Evolutionary conservation across 1,140 invertebrate genomes (phyloP).

Genomic region (Drosophila auraria): DNA sequence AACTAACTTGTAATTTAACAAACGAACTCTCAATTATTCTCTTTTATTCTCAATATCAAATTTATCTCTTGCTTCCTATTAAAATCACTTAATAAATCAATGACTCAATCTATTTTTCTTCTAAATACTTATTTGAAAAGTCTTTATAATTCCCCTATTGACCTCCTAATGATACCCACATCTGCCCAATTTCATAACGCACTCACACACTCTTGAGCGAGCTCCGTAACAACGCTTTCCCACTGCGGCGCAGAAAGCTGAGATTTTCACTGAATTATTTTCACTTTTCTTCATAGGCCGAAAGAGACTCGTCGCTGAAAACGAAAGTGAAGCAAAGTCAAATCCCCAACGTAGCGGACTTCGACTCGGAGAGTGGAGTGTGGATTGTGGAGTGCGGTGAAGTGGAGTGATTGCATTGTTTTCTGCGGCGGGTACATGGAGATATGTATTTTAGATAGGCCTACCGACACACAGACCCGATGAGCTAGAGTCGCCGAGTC

Average conservation of each 20-base stretch:
- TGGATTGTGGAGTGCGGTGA: constrained; percentile 1
- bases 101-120: not conserved
- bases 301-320: constrained; percentile 38
- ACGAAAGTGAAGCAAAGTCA: constrained; percentile 61
- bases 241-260: constrained; percentile 21
- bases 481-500: constrained; percentile 28
- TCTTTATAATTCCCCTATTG: not conserved
- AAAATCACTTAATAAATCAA: not conserved
- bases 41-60: not conserved
- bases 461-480: constrained; percentile 45
- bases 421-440: constrained; percentile 26
- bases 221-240: constrained; percentile 33
- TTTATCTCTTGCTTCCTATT: too few relatives aligned
- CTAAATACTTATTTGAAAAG: not conserved
- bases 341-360: constrained; percentile 27
- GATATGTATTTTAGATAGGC: constrained; percentile 48
- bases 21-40: not conserved
- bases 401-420: constrained; percentile 40
- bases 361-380: constrained; percentile 3
- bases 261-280: constrained; percentile 59
- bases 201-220: not conserved
- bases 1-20: not conserved
- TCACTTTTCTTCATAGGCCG: constrained; percentile 57
- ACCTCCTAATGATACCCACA: constrained; percentile 1
- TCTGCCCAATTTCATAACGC: constrained; percentile 34